Conservation (phyloP, 2,797 vertebrate species). For the Falco novaeseelandiae region DNA sequence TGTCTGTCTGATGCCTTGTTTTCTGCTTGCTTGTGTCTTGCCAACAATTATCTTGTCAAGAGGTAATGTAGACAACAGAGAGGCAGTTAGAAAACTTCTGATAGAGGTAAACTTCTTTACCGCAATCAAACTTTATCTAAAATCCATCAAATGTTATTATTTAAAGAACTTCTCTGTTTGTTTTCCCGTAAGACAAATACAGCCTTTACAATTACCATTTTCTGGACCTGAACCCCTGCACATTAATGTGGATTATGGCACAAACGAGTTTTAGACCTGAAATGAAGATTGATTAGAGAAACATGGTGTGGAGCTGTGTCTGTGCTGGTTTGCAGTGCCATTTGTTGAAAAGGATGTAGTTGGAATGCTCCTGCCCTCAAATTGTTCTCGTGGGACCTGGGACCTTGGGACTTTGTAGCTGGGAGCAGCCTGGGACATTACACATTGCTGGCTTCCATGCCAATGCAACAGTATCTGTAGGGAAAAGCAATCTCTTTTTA, state of each 20-base stretch:
- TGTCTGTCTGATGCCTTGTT: slow-evolving; percentile 54
- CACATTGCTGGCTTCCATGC: neutral
- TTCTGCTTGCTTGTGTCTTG: slow-evolving; percentile 50
- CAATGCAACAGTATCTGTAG: neutral
- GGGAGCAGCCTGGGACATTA: neutral
- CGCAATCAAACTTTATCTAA: neutral
- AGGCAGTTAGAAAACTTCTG: slow-evolving; percentile 41
- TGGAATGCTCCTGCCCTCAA: neutral
- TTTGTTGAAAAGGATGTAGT: neutral
- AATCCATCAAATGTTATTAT: neutral
- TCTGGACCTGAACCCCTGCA: neutral
- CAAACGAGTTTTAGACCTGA: neutral
- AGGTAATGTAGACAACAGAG: slow-evolving; percentile 33
- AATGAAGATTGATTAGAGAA: neutral
- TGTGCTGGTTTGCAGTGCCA: neutral
- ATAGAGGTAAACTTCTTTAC: slow-evolving; percentile 14
- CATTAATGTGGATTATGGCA: neutral
- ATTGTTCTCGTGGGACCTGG: neutral
- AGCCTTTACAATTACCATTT: neutral
- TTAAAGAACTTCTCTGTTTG: neutral
- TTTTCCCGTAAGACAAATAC: neutral
- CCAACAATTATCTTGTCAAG: slow-evolving; percentile 73
- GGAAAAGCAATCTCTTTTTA: neutral
- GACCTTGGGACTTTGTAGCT: neutral
- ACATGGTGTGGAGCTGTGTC: neutral